A percentile compares a stretch with the other conserved stretches of the same genome.
These are phyloP conservation scores for Lepidurus apus DNA, from an alignment of 1,140 invertebrate species.

Conservation along the genomic window DNA sequence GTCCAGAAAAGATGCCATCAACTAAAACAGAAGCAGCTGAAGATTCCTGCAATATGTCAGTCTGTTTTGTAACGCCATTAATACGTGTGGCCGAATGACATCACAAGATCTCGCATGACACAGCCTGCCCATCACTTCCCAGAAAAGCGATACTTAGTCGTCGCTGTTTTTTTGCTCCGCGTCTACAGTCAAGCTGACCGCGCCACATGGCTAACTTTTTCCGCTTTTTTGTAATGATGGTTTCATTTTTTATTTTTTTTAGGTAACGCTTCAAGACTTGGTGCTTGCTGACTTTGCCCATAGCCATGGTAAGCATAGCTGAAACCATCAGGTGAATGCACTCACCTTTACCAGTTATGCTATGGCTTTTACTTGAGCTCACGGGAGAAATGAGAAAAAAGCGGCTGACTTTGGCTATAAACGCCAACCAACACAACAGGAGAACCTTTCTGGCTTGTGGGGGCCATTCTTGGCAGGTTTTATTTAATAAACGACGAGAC, in stretches of 20 bases:
- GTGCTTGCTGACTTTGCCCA: slow-evolving; percentile 2
- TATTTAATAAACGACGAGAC: not conserved
- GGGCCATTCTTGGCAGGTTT: not conserved
- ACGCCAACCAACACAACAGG: not conserved
- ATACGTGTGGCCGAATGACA: not conserved
- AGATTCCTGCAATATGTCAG: too few species aligned
- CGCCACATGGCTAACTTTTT: slow-evolving; percentile 14
- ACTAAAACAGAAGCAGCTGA: too few species aligned
- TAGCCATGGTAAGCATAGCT: slow-evolving; percentile 8
- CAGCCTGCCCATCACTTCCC: not conserved
- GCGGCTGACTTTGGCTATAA: not conserved
- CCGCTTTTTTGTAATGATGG: not conserved
- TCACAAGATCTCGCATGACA: not conserved
- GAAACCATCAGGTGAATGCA: slow-evolving; percentile 21
- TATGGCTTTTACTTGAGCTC: not conserved
- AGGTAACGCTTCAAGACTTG: not conserved
- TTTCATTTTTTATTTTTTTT: slow-evolving; percentile 4
- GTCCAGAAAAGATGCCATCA: too few species aligned
- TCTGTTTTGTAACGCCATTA: not conserved
- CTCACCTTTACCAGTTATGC: not conserved
- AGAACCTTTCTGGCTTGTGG: too few species aligned
- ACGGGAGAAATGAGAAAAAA: not conserved
- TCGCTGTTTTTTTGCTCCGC: not conserved
- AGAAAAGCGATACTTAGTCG: not conserved
- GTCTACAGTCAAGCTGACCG: not conserved